phyloP scores from a whole-genome alignment of 2,888 invertebrate species.

The Ellobium chinense region DNA sequence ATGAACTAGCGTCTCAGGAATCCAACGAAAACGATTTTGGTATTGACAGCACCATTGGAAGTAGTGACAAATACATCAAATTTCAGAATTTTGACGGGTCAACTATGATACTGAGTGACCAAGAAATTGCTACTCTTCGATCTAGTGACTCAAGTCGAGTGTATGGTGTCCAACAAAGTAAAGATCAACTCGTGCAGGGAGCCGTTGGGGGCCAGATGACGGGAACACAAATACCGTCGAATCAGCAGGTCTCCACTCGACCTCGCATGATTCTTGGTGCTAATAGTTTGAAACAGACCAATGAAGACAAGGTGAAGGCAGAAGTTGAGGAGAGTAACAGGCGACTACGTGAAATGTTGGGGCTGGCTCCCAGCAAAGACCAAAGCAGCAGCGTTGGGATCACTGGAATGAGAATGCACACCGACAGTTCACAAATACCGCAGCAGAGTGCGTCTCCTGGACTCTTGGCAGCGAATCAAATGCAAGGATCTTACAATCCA shows the following conservation, averaged over 20 bases:
- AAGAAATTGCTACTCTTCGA: not conserved
- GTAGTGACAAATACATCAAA: conserved; percentile 10
- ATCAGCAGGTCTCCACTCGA: not conserved
- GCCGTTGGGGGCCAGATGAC: not conserved
- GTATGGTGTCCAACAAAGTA: not conserved
- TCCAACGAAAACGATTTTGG: conserved; percentile 10
- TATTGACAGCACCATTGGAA: not conserved
- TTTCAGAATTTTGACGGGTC: conserved; percentile 12
- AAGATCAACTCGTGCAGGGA: conserved; percentile 17
- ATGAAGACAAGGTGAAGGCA: conserved; percentile 22
- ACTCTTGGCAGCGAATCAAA: not conserved
- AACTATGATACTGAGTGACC: conserved; percentile 22
- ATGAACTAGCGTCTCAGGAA: conserved; percentile 35
- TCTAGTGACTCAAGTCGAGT: not conserved
- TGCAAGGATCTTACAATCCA: conserved; percentile 5
- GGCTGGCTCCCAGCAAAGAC: conserved; percentile 18
- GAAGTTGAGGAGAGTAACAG: conserved; percentile 41
- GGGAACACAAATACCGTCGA: not conserved
- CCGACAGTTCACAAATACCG: not conserved
- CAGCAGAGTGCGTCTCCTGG: conserved; percentile 19
- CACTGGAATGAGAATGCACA: conserved; percentile 7
- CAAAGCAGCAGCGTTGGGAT: conserved; percentile 1
- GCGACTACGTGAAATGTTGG: conserved; percentile 36
- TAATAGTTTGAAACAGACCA: conserved; percentile 23
- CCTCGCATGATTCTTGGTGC: conserved; percentile 43